These are phyloP conservation scores for Zoanthus gigantus DNA, from an alignment of 92 coral and sea anemone genomes.

Conservation along the genomic window DNA sequence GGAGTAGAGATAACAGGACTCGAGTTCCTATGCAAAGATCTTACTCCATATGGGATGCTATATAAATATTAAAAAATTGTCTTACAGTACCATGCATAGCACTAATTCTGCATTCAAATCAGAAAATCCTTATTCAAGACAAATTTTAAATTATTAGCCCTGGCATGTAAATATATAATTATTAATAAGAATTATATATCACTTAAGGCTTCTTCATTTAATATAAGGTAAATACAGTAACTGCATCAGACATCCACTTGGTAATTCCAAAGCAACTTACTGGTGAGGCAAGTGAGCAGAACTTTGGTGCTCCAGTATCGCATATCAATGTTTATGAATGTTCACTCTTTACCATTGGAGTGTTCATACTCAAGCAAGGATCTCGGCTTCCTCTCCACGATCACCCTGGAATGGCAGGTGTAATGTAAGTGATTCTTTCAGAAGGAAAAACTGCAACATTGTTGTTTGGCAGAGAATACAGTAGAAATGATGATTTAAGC, in stretches of 20 bases:
- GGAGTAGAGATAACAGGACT: too few species aligned
- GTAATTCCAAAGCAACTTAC: conserved; percentile 54
- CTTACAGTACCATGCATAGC: too few species aligned
- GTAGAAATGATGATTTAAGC: background rate
- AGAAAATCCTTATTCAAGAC: too few species aligned
- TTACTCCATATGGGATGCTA: too few species aligned
- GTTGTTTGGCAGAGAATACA: too few species aligned
- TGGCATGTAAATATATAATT: background rate
- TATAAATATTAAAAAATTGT: too few species aligned
- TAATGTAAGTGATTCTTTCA: conserved; percentile 70
- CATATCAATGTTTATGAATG: conserved; percentile 89
- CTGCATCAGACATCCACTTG: conserved; percentile 86
- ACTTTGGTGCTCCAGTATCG: conserved; percentile 81
- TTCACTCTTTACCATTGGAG: conserved; percentile 89
- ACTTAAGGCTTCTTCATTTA: background rate
- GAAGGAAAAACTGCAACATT: too few species aligned
- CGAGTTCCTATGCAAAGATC: too few species aligned
- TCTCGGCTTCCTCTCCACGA: conserved; percentile 92
- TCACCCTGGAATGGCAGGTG: conserved; percentile 96
- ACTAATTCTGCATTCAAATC: too few species aligned
- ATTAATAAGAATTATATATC: background rate
- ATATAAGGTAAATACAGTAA: conserved; percentile 75
- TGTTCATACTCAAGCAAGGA: conserved; percentile 86
- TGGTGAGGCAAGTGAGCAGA: conserved; percentile 19
- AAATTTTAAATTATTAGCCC: too few species aligned